A percentile compares a stretch with the other conserved stretches of the same genome.
These are phyloP conservation scores for Eulemur rufifrons DNA, from an alignment of 2,113 vertebrate genomes.

Conservation along the genomic window DNA sequence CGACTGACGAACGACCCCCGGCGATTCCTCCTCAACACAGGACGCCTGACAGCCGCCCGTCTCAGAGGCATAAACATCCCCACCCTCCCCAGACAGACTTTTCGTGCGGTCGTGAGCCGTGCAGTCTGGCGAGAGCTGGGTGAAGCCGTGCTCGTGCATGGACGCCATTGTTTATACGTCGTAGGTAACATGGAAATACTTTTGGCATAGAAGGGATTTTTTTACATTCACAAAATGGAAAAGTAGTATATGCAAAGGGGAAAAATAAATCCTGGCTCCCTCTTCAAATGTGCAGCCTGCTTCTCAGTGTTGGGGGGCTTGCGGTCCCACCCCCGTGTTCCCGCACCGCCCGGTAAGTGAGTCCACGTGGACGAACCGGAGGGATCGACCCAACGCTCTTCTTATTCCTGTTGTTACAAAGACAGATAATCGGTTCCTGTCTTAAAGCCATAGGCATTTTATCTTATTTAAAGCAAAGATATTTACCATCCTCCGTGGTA, in stretches of 20 bases:
- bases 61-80: not conserved
- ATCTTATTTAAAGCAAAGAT: not conserved
- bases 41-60: not conserved
- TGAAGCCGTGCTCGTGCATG: not conserved
- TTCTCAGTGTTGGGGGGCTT: rapidly evolving
- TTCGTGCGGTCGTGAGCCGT: rapidly evolving
- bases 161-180: rapidly evolving
- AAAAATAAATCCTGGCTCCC: no score
- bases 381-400: rapidly evolving
- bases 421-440: not conserved
- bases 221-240: not conserved
- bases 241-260: not conserved
- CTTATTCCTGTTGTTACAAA: not conserved
- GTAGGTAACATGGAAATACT: rapidly evolving
- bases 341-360: rapidly evolving
- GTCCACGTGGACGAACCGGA: rapidly evolving
- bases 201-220: not conserved
- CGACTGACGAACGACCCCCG: rapidly evolving
- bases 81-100: not conserved
- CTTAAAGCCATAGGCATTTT: not conserved
- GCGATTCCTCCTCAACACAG: rapidly evolving
- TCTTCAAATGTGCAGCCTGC: rapidly evolving
- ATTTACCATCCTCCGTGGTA: rapidly evolving
- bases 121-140: not conserved
- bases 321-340: rapidly evolving